phyloP scores from a whole-genome alignment of 2,888 invertebrate genomes.

The Branchinecta sandiegonensis region DNA sequence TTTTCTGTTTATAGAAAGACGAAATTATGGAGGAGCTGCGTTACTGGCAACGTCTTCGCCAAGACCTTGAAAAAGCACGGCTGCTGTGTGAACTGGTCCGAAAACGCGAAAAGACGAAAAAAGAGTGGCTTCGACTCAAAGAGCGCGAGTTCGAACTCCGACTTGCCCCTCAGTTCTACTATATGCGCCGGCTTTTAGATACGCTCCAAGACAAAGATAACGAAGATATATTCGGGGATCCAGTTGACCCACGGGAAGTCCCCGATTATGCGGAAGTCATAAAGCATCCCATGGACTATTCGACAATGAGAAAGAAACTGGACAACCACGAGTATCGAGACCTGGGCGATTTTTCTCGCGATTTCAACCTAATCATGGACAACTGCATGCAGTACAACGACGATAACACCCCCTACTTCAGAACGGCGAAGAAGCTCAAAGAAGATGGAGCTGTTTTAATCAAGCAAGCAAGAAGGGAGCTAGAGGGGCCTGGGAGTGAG shows the following conservation, averaged over 20 bases:
- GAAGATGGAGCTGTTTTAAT: slow-evolving; percentile 42
- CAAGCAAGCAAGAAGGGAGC: slow-evolving; percentile 2
- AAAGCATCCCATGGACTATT: slow-evolving; percentile 71
- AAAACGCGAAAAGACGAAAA: slow-evolving; percentile 86
- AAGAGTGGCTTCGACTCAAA: slow-evolving; percentile 53
- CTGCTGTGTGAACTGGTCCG: slow-evolving; percentile 85
- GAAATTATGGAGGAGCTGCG: slow-evolving; percentile 73
- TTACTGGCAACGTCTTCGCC: slow-evolving; percentile 83
- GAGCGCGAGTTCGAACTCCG: slow-evolving; percentile 66
- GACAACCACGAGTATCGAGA: slow-evolving; percentile 34
- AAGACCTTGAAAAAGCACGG: slow-evolving; percentile 81
- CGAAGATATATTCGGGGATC: slow-evolving; percentile 70
- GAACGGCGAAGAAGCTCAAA: slow-evolving; percentile 72
- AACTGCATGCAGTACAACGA: slow-evolving; percentile 93
- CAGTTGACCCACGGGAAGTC: slow-evolving; percentile 70
- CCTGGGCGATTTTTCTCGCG: slow-evolving; percentile 51
- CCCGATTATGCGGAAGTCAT: slow-evolving; percentile 80
- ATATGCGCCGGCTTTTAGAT: slow-evolving; percentile 59
- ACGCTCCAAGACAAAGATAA: slow-evolving; percentile 59
- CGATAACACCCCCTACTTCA: slow-evolving; percentile 85
- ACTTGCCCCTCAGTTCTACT: slow-evolving; percentile 64
- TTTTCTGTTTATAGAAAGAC: slow-evolving; percentile 33
- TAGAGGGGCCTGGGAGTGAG: neutral
- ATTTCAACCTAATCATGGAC: slow-evolving; percentile 88
- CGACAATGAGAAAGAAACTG: slow-evolving; percentile 57